phyloP scores from a whole-genome alignment of 2,797 vertebrate genomes.

The Microctenopoma stevenorrisi region DNA sequence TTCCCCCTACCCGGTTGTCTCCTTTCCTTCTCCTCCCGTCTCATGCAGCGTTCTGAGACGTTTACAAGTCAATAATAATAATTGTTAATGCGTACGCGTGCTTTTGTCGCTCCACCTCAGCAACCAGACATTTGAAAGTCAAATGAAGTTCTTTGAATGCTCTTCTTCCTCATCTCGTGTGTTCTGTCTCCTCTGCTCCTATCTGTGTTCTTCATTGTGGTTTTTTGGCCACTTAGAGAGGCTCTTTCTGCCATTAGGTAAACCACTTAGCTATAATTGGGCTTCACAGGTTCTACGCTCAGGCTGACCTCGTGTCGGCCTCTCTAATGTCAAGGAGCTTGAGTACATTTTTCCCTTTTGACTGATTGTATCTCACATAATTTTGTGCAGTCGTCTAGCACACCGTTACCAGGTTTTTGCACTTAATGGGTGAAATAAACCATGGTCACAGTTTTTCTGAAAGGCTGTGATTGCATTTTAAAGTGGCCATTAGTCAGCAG shows the following conservation, averaged over 20 bases:
- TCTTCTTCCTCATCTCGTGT: constrained; percentile 16
- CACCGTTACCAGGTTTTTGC: not conserved
- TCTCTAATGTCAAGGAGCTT: constrained; percentile 10
- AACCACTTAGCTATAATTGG: constrained; percentile 48
- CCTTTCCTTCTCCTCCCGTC: constrained; percentile 31
- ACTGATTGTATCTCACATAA: constrained; percentile 5
- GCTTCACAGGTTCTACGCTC: constrained; percentile 10
- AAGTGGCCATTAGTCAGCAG: not conserved
- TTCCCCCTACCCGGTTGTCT: constrained; percentile 33
- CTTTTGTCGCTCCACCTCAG: not conserved
- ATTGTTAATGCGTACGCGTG: constrained; percentile 6
- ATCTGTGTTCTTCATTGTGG: constrained; percentile 25
- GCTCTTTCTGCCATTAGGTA: constrained; percentile 38
- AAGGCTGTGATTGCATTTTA: not conserved
- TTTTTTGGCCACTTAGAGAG: constrained; percentile 8
- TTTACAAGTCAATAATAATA: constrained; percentile 37
- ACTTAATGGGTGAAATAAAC: constrained; percentile 18
- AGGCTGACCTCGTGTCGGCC: constrained; percentile 15
- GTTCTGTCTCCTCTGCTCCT: constrained; percentile 2
- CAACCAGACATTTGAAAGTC: constrained; percentile 36
- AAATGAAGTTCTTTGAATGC: constrained; percentile 17
- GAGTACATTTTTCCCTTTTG: constrained; percentile 17
- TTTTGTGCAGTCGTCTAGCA: constrained; percentile 17
- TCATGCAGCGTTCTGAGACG: constrained; percentile 26
- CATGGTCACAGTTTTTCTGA: constrained; percentile 9